phyloP scores from a whole-genome alignment of 1,140 invertebrate species.

The Halesus radiatus region DNA sequence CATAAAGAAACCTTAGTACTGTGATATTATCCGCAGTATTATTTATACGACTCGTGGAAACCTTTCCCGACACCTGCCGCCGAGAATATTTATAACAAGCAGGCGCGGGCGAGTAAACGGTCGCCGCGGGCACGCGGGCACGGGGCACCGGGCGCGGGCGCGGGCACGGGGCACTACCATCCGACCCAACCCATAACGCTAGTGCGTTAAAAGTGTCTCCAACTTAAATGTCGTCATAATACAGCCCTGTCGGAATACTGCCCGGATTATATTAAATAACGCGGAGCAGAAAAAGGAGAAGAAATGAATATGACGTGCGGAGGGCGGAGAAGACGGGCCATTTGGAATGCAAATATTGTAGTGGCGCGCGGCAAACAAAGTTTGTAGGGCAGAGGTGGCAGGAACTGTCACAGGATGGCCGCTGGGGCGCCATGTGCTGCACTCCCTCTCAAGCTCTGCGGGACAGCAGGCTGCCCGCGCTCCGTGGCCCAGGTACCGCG shows the following conservation, averaged over 20 bases:
- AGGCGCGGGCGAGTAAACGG: neutral
- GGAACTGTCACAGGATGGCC: neutral
- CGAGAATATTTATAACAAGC: constrained; percentile 52
- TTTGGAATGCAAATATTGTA: constrained; percentile 58
- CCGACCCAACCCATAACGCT: neutral
- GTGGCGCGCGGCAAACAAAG: constrained; percentile 55
- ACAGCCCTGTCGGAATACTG: constrained; percentile 4
- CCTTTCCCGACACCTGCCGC: constrained; percentile 53
- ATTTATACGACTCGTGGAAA: constrained; percentile 55
- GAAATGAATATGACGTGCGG: constrained; percentile 34
- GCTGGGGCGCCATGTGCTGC: neutral
- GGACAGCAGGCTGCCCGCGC: neutral
- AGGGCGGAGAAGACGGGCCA: constrained; percentile 17
- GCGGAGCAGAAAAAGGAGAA: constrained; percentile 7
- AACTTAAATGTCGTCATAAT: constrained; percentile 46
- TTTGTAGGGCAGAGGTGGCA: constrained; percentile 46
- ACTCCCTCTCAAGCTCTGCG: neutral
- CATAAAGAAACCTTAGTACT: constrained; percentile 43
- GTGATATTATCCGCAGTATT: constrained; percentile 49
- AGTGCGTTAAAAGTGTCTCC: constrained; percentile 43
- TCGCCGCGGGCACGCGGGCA: neutral
- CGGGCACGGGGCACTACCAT: neutral
- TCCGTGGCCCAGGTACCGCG: no score
- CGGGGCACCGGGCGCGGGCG: neutral
- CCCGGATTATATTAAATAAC: constrained; percentile 43